Percentiles rank a stretch among this genome's conserved stretches.
phyloP scores from a whole-genome alignment of 2,888 invertebrate species.

The Anoplius nigerrimus region DNA sequence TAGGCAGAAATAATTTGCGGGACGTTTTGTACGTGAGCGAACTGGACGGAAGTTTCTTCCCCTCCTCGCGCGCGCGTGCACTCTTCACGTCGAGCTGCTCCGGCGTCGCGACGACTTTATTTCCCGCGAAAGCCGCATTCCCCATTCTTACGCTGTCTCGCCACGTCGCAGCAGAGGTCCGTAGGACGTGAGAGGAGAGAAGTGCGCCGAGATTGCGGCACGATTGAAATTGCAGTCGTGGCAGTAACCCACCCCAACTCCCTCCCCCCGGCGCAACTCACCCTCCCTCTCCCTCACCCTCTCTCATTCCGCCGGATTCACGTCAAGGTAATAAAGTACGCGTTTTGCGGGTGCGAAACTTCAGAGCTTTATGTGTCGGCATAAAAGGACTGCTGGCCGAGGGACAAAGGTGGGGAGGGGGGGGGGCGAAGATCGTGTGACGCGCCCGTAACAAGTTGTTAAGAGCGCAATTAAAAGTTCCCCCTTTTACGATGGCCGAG shows the following conservation, averaged over 20 bases:
- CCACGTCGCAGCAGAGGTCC: neutral
- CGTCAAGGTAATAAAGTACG: constrained; percentile 15
- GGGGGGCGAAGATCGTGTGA: neutral
- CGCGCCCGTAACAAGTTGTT: constrained; percentile 38
- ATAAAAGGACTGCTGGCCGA: neutral
- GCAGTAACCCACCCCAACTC: neutral
- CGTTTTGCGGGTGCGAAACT: constrained; percentile 15
- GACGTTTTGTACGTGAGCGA: too few species aligned
- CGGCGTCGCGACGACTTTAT: constrained; percentile 20
- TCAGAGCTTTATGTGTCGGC: neutral
- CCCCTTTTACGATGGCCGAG: constrained; percentile 14
- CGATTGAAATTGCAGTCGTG: constrained; percentile 16
- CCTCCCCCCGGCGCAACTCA: constrained; percentile 6
- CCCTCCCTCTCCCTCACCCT: neutral
- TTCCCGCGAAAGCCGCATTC: constrained; percentile 21
- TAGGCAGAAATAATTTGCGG: too few species aligned
- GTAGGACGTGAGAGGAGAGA: too few species aligned
- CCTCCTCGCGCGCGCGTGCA: too few species aligned
- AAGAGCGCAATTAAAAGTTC: constrained; percentile 50
- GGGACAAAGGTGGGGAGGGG: neutral
- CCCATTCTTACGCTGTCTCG: neutral
- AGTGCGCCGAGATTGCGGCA: constrained; percentile 1
- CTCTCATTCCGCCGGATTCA: too few species aligned
- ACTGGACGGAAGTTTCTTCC: too few species aligned
- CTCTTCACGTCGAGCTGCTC: too few species aligned